Conservation (phyloP, 92 coral and sea anemone genomes). For the Phenganax subtilis region DNA sequence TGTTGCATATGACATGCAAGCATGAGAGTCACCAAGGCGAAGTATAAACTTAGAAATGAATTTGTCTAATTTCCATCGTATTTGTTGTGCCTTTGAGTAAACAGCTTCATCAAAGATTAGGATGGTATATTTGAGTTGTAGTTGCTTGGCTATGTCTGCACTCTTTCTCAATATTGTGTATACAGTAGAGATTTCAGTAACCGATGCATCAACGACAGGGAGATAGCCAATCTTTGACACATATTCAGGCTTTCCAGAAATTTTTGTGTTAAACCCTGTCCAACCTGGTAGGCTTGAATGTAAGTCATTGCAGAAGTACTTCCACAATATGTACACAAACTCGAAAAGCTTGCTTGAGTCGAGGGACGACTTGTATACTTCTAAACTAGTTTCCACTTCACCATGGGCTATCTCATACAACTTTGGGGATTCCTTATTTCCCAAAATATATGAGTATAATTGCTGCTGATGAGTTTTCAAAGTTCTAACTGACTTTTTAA, state of each 20-base stretch:
- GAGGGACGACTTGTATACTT: background rate
- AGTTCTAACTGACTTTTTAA: conserved; percentile 7
- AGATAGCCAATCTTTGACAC: conserved; percentile 41
- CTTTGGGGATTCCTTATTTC: conserved; percentile 12
- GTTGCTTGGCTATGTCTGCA: conserved; percentile 16
- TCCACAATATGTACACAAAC: background rate
- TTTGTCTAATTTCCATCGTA: conserved; percentile 17
- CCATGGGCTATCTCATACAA: background rate
- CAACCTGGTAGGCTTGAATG: background rate
- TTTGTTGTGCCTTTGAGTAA: conserved; percentile 12
- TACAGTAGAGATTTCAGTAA: conserved; percentile 40
- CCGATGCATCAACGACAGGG: conserved; percentile 44
- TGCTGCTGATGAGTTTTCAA: conserved; percentile 2
- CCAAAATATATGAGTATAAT: background rate
- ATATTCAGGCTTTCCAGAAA: background rate
- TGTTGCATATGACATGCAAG: conserved; percentile 22
- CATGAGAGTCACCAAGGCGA: conserved; percentile 10
- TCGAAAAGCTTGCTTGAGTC: background rate
- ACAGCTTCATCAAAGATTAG: conserved; percentile 29
- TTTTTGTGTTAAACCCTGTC: conserved; percentile 15
- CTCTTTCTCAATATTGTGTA: conserved; percentile 29
- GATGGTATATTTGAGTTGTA: conserved; percentile 17
- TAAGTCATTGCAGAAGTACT: conserved; percentile 1
- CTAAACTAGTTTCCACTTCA: background rate
- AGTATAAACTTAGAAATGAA: background rate